Evolutionary conservation across 2,888 invertebrate species (phyloP), one percentile per base, ranked within the genome.

Genomic region (Drosophila mercatorum): DNA sequence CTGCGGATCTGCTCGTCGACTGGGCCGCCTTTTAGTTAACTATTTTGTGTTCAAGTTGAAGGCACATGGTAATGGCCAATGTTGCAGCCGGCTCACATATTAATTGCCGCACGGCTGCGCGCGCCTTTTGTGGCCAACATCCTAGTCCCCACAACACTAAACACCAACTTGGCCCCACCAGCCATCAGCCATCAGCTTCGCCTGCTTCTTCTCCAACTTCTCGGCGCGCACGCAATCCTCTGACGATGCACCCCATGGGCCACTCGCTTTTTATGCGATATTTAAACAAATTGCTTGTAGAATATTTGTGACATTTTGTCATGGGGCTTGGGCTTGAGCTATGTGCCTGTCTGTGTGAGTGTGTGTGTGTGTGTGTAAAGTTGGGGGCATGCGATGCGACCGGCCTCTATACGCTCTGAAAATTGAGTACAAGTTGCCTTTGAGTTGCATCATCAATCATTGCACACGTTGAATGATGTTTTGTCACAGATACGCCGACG

Each of bases 281-380:
- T 87, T 90, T 90, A 90, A 87, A 87, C 86, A 90, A 87, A 87
- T 87, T 90, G 86, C 86, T 90, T 87, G 90, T 87, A 83, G 90
- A 87, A 87, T 87, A 87, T 87, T 87, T 87, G 90, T 87, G 86
- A 87, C 86, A 87, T 90, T 87, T 87, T 87, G 87, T 90, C 84
- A 85, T 82, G 89, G 72, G 73, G 69, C 74, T 57, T 52, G 57
- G 53, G 61, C 62, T 17, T 52, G 40, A 75, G 72, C 55, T 41
- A 40, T 53, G 49, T 31, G 26, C 62, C 14, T 38, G 12, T 0
- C 22, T 1, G 57, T 52, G 46, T 31, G 44, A 63, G 57, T 62
- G 47, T 53, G 3, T 28, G 64, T 34, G 46, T 52, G 55, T 59
- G 52, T 60, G 43, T 65, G 56, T 59, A 61, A 58, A 40, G 61